Evolutionary conservation across 2,888 invertebrate species (phyloP), one percentile per base, ranked within the genome.

Genomic region (Papilio gigon): DNA sequence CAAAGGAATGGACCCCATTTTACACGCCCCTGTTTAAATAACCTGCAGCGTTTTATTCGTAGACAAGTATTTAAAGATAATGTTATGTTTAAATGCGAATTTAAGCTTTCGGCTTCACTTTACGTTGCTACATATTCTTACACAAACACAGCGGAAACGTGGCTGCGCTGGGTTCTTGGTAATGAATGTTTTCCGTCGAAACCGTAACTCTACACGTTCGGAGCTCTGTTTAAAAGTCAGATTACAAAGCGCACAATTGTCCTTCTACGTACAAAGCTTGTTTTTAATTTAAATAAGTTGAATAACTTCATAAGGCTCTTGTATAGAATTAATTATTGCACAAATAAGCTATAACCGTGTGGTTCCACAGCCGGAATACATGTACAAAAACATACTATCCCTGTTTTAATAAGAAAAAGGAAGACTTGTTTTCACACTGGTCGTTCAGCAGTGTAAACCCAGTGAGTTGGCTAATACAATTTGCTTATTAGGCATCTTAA

Each of bases 161-260:
- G 33, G 58, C 27, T 17, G 42, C 53, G 27, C 53, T 56, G 37
- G 58, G 20, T 47, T 47, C 63, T 33, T 47, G 17, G 35, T 68
- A 64, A 63, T 68, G 63, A 47, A 68, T 63, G 63, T 68, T 22
- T 68, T 63, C 63, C 58, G 63, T 37, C 64, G 68, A 63, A 63
- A 44, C 33, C 35, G 63, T 56, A 63, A 68, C 37, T 35, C 27
- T 53, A 63, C 56, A 40, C 42, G 62, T 12, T 63, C 30, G 56
- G 42, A 59, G 59, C 20, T 27, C 47, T 30, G 37, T 37, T 67
- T 14, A 60, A 61, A 56, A 27, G 47, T 25, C 33, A n/a, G n/a
- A 59, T 66, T 66, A 47, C 40, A 17, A 14, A 56, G 59, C 59
- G 25, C n/a, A 30, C 58, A 33, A 42, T 58, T 47, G 35, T 33